phyloP scores from a whole-genome alignment of 2,113 vertebrate genomes.

The Trematocara marginatum region DNA sequence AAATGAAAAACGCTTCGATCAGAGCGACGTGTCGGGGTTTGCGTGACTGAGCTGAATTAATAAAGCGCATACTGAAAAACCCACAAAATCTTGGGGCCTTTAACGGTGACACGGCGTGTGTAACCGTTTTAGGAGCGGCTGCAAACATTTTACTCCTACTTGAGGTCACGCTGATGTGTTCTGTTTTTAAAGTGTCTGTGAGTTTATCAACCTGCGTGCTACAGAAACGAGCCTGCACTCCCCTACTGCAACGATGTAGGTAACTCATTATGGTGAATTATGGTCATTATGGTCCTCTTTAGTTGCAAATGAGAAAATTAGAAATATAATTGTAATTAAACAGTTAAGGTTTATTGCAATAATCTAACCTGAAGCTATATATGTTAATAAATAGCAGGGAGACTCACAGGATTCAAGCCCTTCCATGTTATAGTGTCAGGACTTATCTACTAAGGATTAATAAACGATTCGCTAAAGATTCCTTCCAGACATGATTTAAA shows the following conservation, averaged over 20 bases:
- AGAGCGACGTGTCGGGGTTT: background rate
- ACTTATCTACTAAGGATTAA: background rate
- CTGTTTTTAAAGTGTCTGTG: background rate
- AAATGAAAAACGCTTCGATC: background rate
- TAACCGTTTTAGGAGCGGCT: background rate
- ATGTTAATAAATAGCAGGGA: background rate
- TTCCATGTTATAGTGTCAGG: fast-evolving
- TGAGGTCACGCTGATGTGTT: background rate
- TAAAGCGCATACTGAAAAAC: background rate
- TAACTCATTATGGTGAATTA: background rate
- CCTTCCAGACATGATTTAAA: background rate
- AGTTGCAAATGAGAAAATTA: background rate
- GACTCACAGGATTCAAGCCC: background rate
- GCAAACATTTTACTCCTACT: background rate
- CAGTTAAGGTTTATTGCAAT: background rate
- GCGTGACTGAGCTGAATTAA: background rate
- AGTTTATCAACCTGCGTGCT: background rate
- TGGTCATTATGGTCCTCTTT: background rate
- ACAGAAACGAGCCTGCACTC: background rate
- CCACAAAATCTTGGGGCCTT: background rate
- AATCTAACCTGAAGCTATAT: background rate
- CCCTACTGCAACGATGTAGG: background rate
- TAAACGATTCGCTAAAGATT: background rate
- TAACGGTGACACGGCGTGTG: background rate
- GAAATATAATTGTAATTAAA: background rate